These are phyloP conservation scores for Drosophila kohkoa DNA, from an alignment of 1,140 invertebrate genomes.

Conservation along the genomic window DNA sequence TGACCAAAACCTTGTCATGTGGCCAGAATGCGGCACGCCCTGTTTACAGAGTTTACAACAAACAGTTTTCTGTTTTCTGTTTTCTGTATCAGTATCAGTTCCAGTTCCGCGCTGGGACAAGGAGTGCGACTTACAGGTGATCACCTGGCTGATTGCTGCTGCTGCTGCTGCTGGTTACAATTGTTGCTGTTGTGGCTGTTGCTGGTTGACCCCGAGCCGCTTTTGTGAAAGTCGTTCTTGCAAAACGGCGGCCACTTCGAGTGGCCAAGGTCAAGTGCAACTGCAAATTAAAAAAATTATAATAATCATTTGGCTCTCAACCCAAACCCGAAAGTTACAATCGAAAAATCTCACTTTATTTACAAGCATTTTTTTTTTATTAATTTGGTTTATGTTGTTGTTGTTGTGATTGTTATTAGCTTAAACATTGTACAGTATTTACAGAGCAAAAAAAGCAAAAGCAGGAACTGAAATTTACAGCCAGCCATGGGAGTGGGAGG, in stretches of 20 bases:
- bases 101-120: conserved; percentile 46
- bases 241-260: conserved; percentile 71
- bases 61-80: not conserved
- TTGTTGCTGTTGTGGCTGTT: conserved; percentile 7
- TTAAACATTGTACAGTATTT: conserved; percentile 73
- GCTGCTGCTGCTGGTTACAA: not conserved
- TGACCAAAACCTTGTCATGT: conserved; percentile 55
- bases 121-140: conserved; percentile 40
- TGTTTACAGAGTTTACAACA: not conserved
- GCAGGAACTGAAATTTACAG: conserved; percentile 37
- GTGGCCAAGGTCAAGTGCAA: conserved; percentile 81
- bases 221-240: conserved; percentile 84
- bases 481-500: conserved; percentile 68
- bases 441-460: conserved; percentile 40
- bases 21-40: conserved; percentile 65
- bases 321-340: conserved; percentile 28
- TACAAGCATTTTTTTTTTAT: conserved; percentile 54
- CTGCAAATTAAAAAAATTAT: conserved; percentile 69
- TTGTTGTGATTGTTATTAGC: conserved; percentile 23
- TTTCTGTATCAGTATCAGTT: conserved; percentile 7
- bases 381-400: not conserved
- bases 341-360: conserved; percentile 69
- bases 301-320: conserved; percentile 16
- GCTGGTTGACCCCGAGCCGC: conserved; percentile 47
- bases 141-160: conserved; percentile 6